phyloP scores from a whole-genome alignment of 2,113 vertebrate genomes.

The Clarias batrachus region DNA sequence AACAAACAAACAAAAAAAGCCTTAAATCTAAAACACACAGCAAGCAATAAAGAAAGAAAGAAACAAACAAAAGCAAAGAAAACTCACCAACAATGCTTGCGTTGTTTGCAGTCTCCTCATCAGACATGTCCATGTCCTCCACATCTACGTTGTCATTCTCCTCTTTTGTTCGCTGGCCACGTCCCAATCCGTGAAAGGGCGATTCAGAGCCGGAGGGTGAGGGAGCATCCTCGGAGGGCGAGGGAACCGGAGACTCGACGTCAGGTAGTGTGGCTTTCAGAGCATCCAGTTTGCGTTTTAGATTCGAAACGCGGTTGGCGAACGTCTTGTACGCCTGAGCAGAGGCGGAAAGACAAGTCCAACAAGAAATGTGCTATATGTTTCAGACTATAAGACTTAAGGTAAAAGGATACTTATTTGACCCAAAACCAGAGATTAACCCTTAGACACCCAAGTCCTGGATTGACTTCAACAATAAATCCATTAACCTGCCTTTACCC shows the following conservation, averaged over 20 bases:
- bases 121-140: constrained; percentile 97
- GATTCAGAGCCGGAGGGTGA: constrained; percentile 94
- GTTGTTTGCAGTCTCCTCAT: constrained; percentile 74
- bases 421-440: background rate
- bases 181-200: constrained; percentile 80
- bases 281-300: constrained; percentile 95
- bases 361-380: background rate
- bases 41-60: background rate
- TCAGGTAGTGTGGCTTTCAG: constrained; percentile 89
- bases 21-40: background rate
- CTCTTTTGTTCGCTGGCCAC: constrained; percentile 22
- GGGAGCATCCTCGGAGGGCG: constrained; percentile 90
- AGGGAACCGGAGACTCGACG: constrained; percentile 89
- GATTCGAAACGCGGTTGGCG: constrained; percentile 88
- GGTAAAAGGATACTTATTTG: background rate
- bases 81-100: constrained; percentile 79
- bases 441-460: background rate
- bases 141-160: constrained; percentile 79
- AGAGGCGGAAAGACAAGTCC: background rate
- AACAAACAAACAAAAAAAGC: constrained; percentile 1
- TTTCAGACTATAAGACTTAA: background rate
- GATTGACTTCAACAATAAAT: too few relatives aligned
- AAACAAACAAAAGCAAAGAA: background rate
- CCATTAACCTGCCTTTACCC: background rate
- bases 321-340: constrained; percentile 93